Evolutionary conservation across 2,797 vertebrate species (phyloP).

Genomic region (Numenius phaeopus): DNA sequence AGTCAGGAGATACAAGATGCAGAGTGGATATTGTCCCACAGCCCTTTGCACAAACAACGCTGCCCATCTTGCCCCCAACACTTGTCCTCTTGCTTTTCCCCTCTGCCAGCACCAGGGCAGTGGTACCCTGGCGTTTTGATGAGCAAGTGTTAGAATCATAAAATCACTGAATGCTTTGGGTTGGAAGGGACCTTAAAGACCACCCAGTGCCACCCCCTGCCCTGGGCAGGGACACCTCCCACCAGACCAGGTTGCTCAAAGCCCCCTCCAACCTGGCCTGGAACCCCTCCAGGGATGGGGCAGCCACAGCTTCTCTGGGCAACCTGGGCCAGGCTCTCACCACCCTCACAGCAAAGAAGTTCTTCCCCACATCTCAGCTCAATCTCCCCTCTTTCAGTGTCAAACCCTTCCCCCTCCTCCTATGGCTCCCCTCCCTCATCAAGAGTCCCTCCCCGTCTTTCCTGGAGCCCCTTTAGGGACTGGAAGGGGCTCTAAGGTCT

Average conservation of each 20-base stretch:
- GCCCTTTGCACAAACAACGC: neutral
- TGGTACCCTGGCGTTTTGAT: neutral
- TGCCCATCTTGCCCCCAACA: neutral
- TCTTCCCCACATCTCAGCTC: neutral
- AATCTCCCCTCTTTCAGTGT: neutral
- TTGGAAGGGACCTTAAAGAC: neutral
- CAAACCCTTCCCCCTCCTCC: neutral
- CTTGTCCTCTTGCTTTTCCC: neutral
- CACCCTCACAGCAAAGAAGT: neutral
- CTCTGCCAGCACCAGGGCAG: neutral
- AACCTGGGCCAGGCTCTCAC: neutral
- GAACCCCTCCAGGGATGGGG: neutral
- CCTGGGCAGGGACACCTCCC: neutral
- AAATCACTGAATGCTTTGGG: neutral
- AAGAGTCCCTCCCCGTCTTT: neutral
- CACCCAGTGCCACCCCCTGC: neutral
- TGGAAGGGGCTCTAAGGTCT: neutral
- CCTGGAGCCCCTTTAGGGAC: neutral
- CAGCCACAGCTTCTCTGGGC: neutral
- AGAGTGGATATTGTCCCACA: fast-evolving
- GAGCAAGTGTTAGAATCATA: neutral
- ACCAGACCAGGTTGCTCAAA: neutral
- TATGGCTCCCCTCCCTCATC: neutral
- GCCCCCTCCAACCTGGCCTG: neutral
- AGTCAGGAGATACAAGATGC: neutral